A percentile compares a stretch with the other conserved stretches of the same genome.
Conservation (phyloP, 2,113 vertebrate genomes). For the Mus musculus region GRCm39 chr6:120531001-120531500, state of each 20-base stretch:
- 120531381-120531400: no score
- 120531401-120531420: no score
- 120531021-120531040: not conserved
- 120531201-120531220: not conserved
- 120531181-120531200: not conserved
- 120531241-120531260: not conserved
- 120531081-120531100: not conserved
- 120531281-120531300: not conserved
- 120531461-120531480: no score
- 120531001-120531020: not conserved
- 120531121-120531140: not conserved
- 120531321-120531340: not conserved
- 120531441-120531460: no score
- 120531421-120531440: no score
- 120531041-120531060: not conserved
- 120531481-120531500: no score
- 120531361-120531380: not conserved
- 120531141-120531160: not conserved
- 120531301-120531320: no score
- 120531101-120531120: not conserved
- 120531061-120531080: not conserved
- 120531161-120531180: not conserved
- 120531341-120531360: not conserved
- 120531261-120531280: not conserved
- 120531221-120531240: not conserved